Base-by-base conservation (phyloP, 2,888 invertebrate genomes). In the Dorcus parallelipipedus region DNA sequence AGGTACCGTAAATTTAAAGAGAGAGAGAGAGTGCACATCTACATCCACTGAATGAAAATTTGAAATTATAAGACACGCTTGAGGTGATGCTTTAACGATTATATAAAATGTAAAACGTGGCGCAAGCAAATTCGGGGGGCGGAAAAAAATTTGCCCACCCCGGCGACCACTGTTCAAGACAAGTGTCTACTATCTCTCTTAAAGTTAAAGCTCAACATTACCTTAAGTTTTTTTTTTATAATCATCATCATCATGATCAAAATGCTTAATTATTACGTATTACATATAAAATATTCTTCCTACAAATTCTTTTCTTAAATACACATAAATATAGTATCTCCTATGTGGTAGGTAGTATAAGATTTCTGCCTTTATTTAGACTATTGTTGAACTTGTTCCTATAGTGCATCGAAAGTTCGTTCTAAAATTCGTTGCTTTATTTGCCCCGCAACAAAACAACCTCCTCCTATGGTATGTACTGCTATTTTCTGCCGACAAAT, bases 41-140 rank as follows among this genome's bases (percentile, higher is more conserved):
- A 26, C 26, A 26, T 26, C 26, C 6, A 33, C 26, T 33, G 26
- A 33, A 33, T 33, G 26, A 33, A 33, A 33, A 33, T 33, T 33
- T 49, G 55, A 50, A 60, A 58, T 60, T 54, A 65, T 71, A 72
- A 72, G 72, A 71, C 72, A 72, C 72, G 69, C 67, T 68, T 60
- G 49, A 69, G 71, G 71, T 72, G 70, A 71, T 70, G 69, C 68
- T 62, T 64, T 63, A 62, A 60, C 62, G 61, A 62, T 60, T 9
- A 7, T 8, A 49, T 17, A 26, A 9, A 49, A 49, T 49, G 33
- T 49, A 49, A 20, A n/a, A 41, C 10, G 43, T 45, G 45, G 26
- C 26, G 26, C 26, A 33, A 33, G 26, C 26, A 7, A 33, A 33
- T 33, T 33, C 20, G 26, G 7, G 26, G 26, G 26, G 26, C 26